phyloP scores from a whole-genome alignment of 2,797 vertebrate species.

The Cephalopachus bancanus region DNA sequence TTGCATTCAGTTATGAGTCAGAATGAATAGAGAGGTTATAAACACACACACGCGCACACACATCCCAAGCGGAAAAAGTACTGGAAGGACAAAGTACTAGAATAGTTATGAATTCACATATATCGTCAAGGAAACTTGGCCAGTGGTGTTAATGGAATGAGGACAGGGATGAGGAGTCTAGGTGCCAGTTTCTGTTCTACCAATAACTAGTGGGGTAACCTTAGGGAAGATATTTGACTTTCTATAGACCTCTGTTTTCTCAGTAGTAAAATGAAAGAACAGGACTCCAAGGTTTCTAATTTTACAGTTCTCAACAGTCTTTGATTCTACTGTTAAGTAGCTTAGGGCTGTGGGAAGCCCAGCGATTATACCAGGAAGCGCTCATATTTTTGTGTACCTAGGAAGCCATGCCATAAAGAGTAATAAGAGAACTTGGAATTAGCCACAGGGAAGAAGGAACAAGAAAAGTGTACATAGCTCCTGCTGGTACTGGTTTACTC shows the following conservation, averaged over 20 bases:
- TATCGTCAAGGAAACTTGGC: conserved; percentile 50
- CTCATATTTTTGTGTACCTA: conserved; percentile 62
- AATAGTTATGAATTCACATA: conserved; percentile 40
- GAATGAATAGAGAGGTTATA: conserved; percentile 82
- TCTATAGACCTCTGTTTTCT: neutral
- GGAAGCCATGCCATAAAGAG: neutral
- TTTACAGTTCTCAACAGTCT: conserved; percentile 44
- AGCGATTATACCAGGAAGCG: conserved; percentile 26
- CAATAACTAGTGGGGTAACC: neutral
- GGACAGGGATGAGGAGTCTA: neutral
- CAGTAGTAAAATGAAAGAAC: conserved; percentile 55
- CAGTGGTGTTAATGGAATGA: neutral
- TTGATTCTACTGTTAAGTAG: conserved; percentile 52
- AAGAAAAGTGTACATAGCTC: conserved; percentile 46
- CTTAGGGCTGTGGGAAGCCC: conserved; percentile 20
- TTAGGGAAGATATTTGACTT: conserved; percentile 23
- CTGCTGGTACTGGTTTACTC: conserved; percentile 69
- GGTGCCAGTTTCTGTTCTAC: neutral
- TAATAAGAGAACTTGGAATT: conserved; percentile 34
- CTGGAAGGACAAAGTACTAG: conserved; percentile 47
- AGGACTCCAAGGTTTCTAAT: conserved; percentile 46
- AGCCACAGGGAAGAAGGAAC: conserved; percentile 48
- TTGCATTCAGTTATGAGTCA: conserved; percentile 86
- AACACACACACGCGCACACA: conserved; percentile 74
- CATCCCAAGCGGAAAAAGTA: conserved; percentile 56